Base-by-base conservation (phyloP, 2,888 invertebrate species). In the Papilio gigon region DNA sequence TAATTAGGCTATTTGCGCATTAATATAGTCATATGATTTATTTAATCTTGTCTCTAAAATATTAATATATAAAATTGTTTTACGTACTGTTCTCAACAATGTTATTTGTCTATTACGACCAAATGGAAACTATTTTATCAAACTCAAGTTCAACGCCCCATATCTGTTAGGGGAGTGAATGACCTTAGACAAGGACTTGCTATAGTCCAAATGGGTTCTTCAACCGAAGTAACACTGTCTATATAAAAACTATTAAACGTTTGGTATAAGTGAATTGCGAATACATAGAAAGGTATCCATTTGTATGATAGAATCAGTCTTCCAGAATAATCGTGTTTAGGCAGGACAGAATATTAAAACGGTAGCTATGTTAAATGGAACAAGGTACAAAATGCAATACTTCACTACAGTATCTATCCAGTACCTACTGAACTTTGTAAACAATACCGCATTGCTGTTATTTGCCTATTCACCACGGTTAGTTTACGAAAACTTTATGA, bases 401-500 rank as follows among this genome's bases (percentile, higher is more conserved):
- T n/a, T 5, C 1, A 20, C 3, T 47, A 9, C 2, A 22, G 22
- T 53, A 8, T 50, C 5, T 53, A 56, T 56, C 53, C 17, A 72
- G 65, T 37, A 30, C n/a, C n/a, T n/a, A n/a, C 37, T 30, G 68
- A 65, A 27, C 73, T 69, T 69, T 65, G 64, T 67, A 67, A 44
- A 25, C 33, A 65, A 69, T 61, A 66, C 62, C 66, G 67, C 68
- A 61, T 70, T 64, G 64, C 63, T 62, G 66, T 75, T 76, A 75
- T 76, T 75, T 73, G 71, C 71, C 68, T 65, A 77, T 77, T 79
- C 74, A 74, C 72, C 67, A 73, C 71, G 68, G 71, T 65, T 76
- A 71, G 30, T 58, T 63, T 50, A 59, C 35, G 30, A 25, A n/a
- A 25, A 37, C 59, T 22, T 66, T 80, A 76, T 76, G 70, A 62